Percentiles rank a stretch among this genome's conserved stretches.
These are phyloP conservation scores for Archivesica marissinica DNA, from an alignment of 1,140 invertebrate genomes.

Conservation along the genomic window DNA sequence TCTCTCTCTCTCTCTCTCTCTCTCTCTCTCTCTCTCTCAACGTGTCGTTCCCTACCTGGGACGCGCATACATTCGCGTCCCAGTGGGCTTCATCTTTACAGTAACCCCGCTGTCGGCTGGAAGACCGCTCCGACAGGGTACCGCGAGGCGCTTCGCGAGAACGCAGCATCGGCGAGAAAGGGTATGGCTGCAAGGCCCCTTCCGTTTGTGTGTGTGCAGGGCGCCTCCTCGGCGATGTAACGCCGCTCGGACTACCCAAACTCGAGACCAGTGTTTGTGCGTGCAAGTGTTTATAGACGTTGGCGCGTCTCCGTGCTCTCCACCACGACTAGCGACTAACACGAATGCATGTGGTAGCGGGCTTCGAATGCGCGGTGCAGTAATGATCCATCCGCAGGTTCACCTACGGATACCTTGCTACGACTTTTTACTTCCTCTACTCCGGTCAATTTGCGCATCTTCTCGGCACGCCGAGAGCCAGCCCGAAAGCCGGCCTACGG, in stretches of 20 bases:
- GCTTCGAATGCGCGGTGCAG: not conserved
- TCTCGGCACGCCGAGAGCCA: constrained; percentile 85
- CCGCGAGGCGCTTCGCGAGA: not conserved
- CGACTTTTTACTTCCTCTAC: constrained; percentile 94
- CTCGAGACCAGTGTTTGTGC: too few relatives aligned
- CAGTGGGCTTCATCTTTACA: too few relatives aligned
- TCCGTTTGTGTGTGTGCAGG: not conserved
- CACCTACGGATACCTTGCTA: constrained; percentile 95
- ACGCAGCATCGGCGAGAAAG: not conserved
- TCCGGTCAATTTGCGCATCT: constrained; percentile 90
- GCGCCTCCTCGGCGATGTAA: too few relatives aligned
- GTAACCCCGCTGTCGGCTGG: not conserved
- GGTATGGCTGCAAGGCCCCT: not conserved
- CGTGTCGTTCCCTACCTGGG: too few relatives aligned
- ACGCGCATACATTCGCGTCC: too few relatives aligned
- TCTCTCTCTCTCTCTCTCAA: too few relatives aligned
- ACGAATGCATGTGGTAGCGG: not conserved
- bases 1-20: too few relatives aligned
- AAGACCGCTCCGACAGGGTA: not conserved
- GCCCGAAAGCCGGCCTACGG: constrained; percentile 82
- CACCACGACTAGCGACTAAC: not conserved
- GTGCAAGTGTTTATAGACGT: too few relatives aligned
- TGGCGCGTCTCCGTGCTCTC: not conserved
- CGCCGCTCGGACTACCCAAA: too few relatives aligned
- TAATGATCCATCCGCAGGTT: constrained; percentile 94